Base-by-base conservation (phyloP, 2,797 vertebrate species). In the Acanthornis magna region DNA sequence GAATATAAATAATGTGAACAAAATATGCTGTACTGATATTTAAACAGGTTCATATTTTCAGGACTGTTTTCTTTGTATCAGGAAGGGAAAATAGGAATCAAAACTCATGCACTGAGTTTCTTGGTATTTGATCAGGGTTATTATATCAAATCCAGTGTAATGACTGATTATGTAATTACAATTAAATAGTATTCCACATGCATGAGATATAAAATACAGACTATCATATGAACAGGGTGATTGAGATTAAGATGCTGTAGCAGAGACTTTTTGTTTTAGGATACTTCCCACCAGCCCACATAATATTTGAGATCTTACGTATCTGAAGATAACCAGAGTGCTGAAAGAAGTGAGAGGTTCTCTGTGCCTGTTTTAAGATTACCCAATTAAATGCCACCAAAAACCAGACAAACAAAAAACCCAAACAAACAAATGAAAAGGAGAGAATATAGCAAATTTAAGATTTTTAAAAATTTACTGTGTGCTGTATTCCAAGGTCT, bases 21-120 rank as follows among this genome's bases (percentile, higher is more conserved):
- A 85, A 14, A 48, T 80, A 25, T 92, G 40, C 72, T 89, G 19
- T 58, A 62, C 23, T 88, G 76, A 36, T 89, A 77, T 27, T 90
- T 91, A 62, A 96, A 61, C 58, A 67, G 38, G 85, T 89, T 96
- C 36, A 82, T 75, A 58, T 57, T 73, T 96, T 95, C 85, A 88
- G 43, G 65, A 51, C 43, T 85, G 11, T 23, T 63, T 87, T 66
- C 27, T 73, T 91, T 95, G 72, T 60, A 43, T 40, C 2, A 1
- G 38, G 38, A 55, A 86, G 45, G 32, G n/a, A 73, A 84, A 63
- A 80, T 73, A 27, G 29, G 51, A 74, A 72, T 81, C 51, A 55
- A 68, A 60, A 84, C 66, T n/a, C 18, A 48, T 3, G 3, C 12
- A 26, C 15, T 5, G 55, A 60, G n/a, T 93, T 90, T 93, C 57